phyloP scores from a whole-genome alignment of 2,113 vertebrate species.

The Ifrita kowaldi region DNA sequence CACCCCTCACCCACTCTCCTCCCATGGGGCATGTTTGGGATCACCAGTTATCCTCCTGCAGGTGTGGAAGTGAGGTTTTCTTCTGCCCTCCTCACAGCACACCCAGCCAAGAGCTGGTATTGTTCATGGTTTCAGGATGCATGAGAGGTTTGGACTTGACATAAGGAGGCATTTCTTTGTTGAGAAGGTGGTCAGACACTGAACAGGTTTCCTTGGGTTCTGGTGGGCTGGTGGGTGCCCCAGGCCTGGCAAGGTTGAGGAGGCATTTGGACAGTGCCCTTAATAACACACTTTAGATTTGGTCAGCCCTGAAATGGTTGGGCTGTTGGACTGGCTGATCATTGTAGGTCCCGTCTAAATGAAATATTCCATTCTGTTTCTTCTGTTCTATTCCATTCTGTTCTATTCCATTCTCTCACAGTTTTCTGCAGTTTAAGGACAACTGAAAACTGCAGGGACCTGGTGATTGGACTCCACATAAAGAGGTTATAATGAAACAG shows the following conservation, averaged over 20 bases:
- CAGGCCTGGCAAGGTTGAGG: not conserved
- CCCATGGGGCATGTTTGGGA: not conserved
- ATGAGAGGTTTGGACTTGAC: not conserved
- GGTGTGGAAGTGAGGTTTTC: not conserved
- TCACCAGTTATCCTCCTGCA: not conserved
- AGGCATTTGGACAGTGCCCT: not conserved
- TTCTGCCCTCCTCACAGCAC: not conserved
- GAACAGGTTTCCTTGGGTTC: not conserved
- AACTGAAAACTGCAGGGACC: not conserved
- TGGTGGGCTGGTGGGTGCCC: not conserved
- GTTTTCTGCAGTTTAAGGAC: not conserved
- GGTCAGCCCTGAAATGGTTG: not conserved
- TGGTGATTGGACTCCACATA: rapidly evolving
- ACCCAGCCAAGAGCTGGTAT: not conserved
- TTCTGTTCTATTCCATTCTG: not conserved
- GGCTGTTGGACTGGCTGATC: not conserved
- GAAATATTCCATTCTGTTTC: not conserved
- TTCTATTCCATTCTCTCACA: not conserved
- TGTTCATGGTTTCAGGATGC: not conserved
- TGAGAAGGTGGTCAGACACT: not conserved
- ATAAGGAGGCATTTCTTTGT: not conserved
- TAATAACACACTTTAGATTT: not conserved
- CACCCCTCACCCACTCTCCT: not conserved
- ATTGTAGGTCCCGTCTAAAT: not conserved
- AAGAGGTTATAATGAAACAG: not conserved